Evolutionary conservation across 2,888 invertebrate species (phyloP).

Genomic region (Tuberolachnus salignus): DNA sequence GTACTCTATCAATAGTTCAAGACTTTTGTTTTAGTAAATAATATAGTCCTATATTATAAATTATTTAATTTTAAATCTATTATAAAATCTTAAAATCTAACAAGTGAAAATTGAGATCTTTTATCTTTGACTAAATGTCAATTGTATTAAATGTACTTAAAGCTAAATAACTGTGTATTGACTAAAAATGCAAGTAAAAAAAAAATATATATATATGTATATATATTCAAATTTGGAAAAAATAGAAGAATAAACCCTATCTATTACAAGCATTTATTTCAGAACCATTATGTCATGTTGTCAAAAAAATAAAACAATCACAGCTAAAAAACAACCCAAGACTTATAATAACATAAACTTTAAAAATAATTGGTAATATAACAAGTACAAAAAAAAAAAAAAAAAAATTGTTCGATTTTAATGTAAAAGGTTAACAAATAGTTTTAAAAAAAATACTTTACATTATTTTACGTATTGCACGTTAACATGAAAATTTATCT

Average conservation of each 20-base stretch:
- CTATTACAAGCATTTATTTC: slow-evolving; percentile 39
- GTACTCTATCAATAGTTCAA: slow-evolving; percentile 32
- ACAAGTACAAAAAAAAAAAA: slow-evolving; percentile 52
- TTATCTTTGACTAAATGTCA: slow-evolving; percentile 53
- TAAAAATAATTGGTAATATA: slow-evolving; percentile 56
- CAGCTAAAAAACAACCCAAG: slow-evolving; percentile 56
- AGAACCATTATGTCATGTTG: slow-evolving; percentile 40
- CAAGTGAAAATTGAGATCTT: slow-evolving; percentile 56
- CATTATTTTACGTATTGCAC: slow-evolving; percentile 52
- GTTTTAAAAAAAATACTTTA: slow-evolving; percentile 51
- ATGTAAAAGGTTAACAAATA: slow-evolving; percentile 55
- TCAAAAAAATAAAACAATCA: slow-evolving; percentile 54
- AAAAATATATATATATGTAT: too few species aligned
- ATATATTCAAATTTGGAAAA: slow-evolving; percentile 26
- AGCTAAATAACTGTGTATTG: slow-evolving; percentile 42
- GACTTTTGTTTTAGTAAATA: slow-evolving; percentile 33
- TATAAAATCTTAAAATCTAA: slow-evolving; percentile 55
- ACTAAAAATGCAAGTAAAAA: slow-evolving; percentile 42
- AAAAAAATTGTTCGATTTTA: slow-evolving; percentile 54
- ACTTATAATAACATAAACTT: slow-evolving; percentile 53
- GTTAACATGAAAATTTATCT: slow-evolving; percentile 50
- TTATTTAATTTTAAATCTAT: slow-evolving; percentile 46
- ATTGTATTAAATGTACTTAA: slow-evolving; percentile 49
- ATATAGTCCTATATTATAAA: slow-evolving; percentile 34
- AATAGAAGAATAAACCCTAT: slow-evolving; percentile 33